Conservation (phyloP, 1,140 invertebrate species). For the Aphidius ervi region DNA sequence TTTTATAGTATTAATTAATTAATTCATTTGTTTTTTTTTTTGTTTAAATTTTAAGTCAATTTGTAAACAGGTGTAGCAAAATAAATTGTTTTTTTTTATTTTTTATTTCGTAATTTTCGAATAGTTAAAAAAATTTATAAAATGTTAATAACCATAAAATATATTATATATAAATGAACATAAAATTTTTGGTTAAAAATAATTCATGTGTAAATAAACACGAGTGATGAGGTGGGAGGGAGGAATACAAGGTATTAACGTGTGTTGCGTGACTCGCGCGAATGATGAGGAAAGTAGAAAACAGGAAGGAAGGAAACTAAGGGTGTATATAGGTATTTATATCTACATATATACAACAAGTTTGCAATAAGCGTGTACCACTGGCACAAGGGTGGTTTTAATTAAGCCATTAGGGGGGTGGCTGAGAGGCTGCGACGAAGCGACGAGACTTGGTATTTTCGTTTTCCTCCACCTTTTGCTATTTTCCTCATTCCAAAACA, state of each 20-base stretch:
- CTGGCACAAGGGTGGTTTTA: slow-evolving; percentile 49
- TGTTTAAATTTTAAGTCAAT: slow-evolving; percentile 17
- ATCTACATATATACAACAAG: neutral
- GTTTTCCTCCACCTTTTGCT: slow-evolving; percentile 11
- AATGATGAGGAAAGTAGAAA: slow-evolving; percentile 26
- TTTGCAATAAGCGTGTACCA: slow-evolving; percentile 26
- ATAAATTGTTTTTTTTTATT: too few species aligned
- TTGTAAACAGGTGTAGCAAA: too few species aligned
- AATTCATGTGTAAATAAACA: slow-evolving; percentile 17
- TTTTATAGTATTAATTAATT: too few species aligned
- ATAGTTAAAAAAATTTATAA: too few species aligned
- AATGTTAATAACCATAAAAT: too few species aligned
- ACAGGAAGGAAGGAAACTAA: slow-evolving; percentile 15
- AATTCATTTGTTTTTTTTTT: too few species aligned
- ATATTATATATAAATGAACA: neutral
- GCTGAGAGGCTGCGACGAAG: slow-evolving; percentile 43
- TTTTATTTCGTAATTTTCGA: too few species aligned
- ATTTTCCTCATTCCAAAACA: neutral
- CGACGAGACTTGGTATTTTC: slow-evolving; percentile 39
- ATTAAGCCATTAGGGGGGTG: slow-evolving; percentile 52
- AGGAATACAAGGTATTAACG: slow-evolving; percentile 17
- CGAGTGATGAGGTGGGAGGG: neutral
- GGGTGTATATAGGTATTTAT: slow-evolving; percentile 13
- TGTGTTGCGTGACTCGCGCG: slow-evolving; percentile 21
- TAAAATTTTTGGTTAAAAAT: slow-evolving; percentile 9